Percentiles rank a stretch among this genome's conserved stretches.
Evolutionary conservation across 2,797 vertebrate species (phyloP).

Genomic region (Phrynocephalus forsythii): DNA sequence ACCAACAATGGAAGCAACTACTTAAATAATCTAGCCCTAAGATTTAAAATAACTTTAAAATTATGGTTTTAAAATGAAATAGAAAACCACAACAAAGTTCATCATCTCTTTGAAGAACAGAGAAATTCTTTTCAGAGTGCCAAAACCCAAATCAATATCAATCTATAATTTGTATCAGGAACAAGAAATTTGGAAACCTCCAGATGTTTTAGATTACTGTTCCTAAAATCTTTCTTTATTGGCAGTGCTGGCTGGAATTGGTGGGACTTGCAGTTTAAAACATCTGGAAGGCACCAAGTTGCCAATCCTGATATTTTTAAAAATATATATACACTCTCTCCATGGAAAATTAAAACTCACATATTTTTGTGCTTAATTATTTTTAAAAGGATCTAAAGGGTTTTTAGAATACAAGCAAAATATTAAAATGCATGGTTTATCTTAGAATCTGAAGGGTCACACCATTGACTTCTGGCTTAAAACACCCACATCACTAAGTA

Average conservation of each 20-base stretch:
- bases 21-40: conserved; percentile 30
- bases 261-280: background rate
- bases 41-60: conserved; percentile 37
- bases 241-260: background rate
- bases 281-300: background rate
- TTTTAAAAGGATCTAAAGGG: background rate
- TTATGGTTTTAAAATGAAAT: background rate
- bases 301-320: background rate
- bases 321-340: background rate
- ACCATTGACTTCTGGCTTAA: background rate
- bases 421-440: background rate
- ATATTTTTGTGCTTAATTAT: background rate
- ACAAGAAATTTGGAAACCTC: background rate
- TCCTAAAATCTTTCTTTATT: background rate
- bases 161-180: conserved; percentile 9
- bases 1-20: conserved; percentile 25
- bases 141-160: conserved; percentile 35
- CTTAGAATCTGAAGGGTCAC: background rate
- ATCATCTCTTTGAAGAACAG: conserved; percentile 8
- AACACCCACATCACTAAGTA: background rate
- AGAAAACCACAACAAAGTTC: conserved; percentile 29
- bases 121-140: conserved; percentile 22
- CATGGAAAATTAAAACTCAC: background rate
- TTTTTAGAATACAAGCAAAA: background rate
- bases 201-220: background rate